Evolutionary conservation across 1,140 invertebrate genomes (phyloP), one percentile per base, ranked within the genome.

Genomic region (Physella acuta): DNA sequence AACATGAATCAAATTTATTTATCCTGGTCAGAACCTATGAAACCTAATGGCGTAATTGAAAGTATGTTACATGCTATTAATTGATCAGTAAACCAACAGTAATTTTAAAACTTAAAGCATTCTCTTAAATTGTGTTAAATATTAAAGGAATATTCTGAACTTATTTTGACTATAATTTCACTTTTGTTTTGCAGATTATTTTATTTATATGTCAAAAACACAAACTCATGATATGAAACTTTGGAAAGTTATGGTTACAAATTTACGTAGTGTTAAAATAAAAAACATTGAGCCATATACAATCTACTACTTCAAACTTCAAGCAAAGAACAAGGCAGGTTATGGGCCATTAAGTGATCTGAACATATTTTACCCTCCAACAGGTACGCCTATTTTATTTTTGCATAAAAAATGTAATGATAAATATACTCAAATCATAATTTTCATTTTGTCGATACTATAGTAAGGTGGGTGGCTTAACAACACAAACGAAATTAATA

Each of bases 221-320:
- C 90, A 89, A 52, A 89, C 87, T 0, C 89, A 88, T 76, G 87
- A 88, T 64, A 92, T 92, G 76, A 87, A 89, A 95, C 72, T 51
- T 17, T 98, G 96, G 95, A 87, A 65, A 28, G 33, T 64, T 14
- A 60, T 60, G 33, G 62, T 26, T 3, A 90, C 95, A 1, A 73
- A 90, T 26, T 65, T 91, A 71, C 89, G 91, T 53, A 91, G 91
- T 30, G 90, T 90, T 31, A 87, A 90, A 28, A 87, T 97, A 11
- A 89, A 89, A 71, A 88, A 90, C 36, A 87, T 99, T 11, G 90
- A 90, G 26, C 90, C 93, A 0, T 89, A 90, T 70, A 94, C 93
- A 2, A 90, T 88, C 0, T 99, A 98, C 85, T 93, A 91, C 83
- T 97, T 98, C 82, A 96, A 95, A 81, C 92, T 98, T 63, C 93